Evolutionary conservation across 2,888 invertebrate genomes (phyloP), one percentile per base, ranked within the genome.

Genomic region (Rhamphomyia laevipes): DNA sequence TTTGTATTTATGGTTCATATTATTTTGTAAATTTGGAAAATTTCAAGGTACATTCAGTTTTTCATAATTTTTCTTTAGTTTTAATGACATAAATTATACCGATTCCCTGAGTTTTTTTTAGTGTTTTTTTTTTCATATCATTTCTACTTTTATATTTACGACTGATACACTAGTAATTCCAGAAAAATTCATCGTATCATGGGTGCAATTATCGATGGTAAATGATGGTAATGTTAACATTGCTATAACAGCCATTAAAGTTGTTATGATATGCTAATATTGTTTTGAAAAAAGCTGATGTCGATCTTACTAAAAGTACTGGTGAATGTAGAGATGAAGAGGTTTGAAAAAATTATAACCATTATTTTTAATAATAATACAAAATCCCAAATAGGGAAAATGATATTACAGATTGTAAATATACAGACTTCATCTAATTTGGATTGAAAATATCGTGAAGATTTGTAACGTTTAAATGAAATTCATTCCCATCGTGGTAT

Each of bases 351-450:
- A n/a, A n/a, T n/a, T n/a, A n/a, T 96, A 44, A 97, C 96, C n/a
- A 94, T 99, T 63, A 96, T 99, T 87, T 81, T 86, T 15, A 95
- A 96, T 69, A 95, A 55, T 95, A 96, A 67, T 99, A 96, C 77
- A 99, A 99, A 77, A 99, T 99, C 64, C 99, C 99, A 4, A 93
- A 96, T 70, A 99, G 97, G 97, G 99, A 99, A 71, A 97, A 96
- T 74, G 99, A 99, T 71, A 88, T 96, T 70, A 92, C 97, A 67
- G 99, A 99, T 73, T 99, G 99, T 62, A 99, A 97, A 78, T 94
- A 86, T 77, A 86, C 84, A 59, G 95, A 96, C 93, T 30, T 90
- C 96, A 58, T 85, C 95, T 43, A 82, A 84, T 61, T 79, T 99
- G 71, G 99, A 99, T 72, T 94, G 91, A 23, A 99, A 99, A 74